Evolutionary conservation across 2,888 invertebrate genomes (phyloP).

Genomic region (Melieria omissa): DNA sequence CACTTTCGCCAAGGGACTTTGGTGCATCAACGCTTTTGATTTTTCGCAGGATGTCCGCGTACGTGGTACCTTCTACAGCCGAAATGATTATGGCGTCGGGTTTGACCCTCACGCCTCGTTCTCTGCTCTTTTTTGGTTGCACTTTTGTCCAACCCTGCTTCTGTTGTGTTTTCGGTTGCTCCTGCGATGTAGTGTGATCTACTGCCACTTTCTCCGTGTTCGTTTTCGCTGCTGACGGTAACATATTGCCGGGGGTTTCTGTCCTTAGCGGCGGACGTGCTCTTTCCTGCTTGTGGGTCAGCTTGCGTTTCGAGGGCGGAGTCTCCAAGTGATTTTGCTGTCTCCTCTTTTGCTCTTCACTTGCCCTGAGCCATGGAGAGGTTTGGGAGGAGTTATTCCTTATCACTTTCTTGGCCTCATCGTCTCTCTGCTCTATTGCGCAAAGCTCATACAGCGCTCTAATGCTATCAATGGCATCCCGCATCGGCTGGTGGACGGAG

Average conservation of each 20-base stretch:
- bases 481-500: neutral
- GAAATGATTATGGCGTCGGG: no score
- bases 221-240: neutral
- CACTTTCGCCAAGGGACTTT: no score
- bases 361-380: neutral
- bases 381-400: neutral
- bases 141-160: no score
- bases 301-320: neutral
- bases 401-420: conserved; percentile 1
- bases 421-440: neutral
- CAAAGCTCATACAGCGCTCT: neutral
- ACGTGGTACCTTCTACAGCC: no score
- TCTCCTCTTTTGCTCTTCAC: neutral
- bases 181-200: neutral
- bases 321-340: neutral
- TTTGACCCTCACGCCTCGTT: neutral
- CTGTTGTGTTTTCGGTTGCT: no score
- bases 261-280: neutral
- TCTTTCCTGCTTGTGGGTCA: neutral
- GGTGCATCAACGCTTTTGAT: no score
- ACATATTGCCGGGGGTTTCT: neutral
- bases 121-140: neutral
- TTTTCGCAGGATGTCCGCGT: no score
- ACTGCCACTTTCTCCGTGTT: neutral
- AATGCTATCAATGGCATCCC: neutral